These are phyloP conservation scores for Paratilapia polleni DNA, from an alignment of 2,113 vertebrate genomes.

Conservation along the genomic window DNA sequence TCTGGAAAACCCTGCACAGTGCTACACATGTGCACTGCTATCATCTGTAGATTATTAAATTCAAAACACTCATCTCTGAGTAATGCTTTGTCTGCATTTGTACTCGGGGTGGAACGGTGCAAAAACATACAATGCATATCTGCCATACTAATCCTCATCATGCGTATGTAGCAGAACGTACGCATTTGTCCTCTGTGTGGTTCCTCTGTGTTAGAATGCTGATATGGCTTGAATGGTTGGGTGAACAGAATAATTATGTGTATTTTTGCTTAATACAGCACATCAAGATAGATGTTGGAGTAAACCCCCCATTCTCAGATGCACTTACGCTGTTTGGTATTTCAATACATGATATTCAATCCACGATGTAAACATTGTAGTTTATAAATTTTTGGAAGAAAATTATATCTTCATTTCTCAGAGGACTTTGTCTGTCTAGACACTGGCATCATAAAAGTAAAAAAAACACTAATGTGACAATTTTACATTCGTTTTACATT, in stretches of 20 bases:
- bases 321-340: not conserved
- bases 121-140: conserved; percentile 56
- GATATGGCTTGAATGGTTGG: conserved; percentile 58
- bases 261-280: conserved; percentile 67
- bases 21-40: conserved; percentile 18
- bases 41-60: conserved; percentile 66
- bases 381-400: no score
- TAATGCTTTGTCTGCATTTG: conserved; percentile 71
- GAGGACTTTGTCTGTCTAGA: not conserved
- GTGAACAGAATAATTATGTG: conserved; percentile 58
- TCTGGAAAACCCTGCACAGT: conserved; percentile 9
- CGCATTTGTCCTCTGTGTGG: conserved; percentile 48
- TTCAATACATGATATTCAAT: not conserved
- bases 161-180: conserved; percentile 48
- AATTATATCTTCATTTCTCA: not conserved
- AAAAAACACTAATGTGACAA: not conserved
- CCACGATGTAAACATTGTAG: not conserved
- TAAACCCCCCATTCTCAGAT: not conserved
- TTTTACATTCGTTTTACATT: not conserved
- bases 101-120: conserved; percentile 7
- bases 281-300: conserved; percentile 22
- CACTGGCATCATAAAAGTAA: not conserved
- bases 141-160: conserved; percentile 52
- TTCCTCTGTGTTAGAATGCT: conserved; percentile 60
- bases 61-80: conserved; percentile 54